These are phyloP conservation scores for Campopleginae sp. DNA, from an alignment of 2,888 invertebrate species.

Conservation along the genomic window DNA sequence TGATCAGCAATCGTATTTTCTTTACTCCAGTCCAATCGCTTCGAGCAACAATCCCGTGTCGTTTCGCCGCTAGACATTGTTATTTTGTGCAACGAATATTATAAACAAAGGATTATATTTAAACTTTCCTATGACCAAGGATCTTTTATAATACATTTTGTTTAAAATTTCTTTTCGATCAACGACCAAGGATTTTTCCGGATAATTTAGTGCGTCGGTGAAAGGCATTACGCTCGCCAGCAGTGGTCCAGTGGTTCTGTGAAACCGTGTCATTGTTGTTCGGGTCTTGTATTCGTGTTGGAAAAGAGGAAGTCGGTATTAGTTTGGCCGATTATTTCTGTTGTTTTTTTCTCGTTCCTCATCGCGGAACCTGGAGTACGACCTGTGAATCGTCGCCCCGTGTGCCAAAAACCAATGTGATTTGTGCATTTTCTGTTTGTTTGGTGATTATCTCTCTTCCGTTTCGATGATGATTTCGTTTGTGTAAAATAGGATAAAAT, in stretches of 20 bases:
- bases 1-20: slow-evolving; percentile 1
- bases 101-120: not conserved
- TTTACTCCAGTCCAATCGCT: not conserved
- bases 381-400: not conserved
- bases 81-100: slow-evolving; percentile 2
- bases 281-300: not conserved
- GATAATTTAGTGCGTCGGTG: slow-evolving; percentile 28
- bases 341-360: not conserved
- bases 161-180: not conserved
- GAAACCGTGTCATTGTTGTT: slow-evolving; percentile 9
- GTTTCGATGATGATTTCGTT: not conserved
- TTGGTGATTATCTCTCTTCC: slow-evolving; percentile 15
- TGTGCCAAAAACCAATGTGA: slow-evolving; percentile 29
- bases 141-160: slow-evolving; percentile 32
- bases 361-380: slow-evolving; percentile 12
- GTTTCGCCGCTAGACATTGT: slow-evolving; percentile 24
- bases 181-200: slow-evolving; percentile 33
- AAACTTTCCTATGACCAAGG: not conserved
- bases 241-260: slow-evolving; percentile 34
- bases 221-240: not conserved
- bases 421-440: slow-evolving; percentile 16
- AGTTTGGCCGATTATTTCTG: not conserved
- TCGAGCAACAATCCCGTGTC: slow-evolving; percentile 30
- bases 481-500: slow-evolving; percentile 17
- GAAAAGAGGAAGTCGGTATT: not conserved